phyloP scores from a whole-genome alignment of 2,797 vertebrate species.

The Syndactyla subalaris region DNA sequence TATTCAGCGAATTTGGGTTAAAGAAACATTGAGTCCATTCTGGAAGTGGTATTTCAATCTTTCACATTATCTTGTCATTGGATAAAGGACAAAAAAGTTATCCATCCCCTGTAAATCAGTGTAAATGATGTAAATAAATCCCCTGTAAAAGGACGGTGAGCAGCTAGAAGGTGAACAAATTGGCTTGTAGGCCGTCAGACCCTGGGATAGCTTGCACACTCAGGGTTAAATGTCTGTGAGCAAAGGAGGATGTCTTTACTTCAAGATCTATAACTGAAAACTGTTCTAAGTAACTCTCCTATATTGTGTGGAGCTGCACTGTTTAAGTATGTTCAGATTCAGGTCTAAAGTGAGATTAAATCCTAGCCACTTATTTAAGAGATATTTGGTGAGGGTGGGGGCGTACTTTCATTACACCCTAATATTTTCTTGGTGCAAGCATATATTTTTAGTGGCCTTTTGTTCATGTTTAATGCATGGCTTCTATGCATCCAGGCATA shows the following conservation, averaged over 20 bases:
- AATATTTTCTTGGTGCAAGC: not conserved
- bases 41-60: not conserved
- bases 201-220: not conserved
- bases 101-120: not conserved
- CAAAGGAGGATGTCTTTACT: not conserved
- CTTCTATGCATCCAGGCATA: not conserved
- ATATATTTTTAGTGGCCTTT: not conserved
- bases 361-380: not conserved
- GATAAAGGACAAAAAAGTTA: not conserved
- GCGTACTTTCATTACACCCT: not conserved
- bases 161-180: not conserved
- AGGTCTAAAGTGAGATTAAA: not conserved
- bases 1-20: not conserved
- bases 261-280: not conserved
- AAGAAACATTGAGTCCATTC: not conserved
- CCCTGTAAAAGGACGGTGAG: not conserved
- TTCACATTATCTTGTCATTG: not conserved
- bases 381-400: not conserved
- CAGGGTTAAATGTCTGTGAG: not conserved
- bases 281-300: not conserved
- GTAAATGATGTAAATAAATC: not conserved
- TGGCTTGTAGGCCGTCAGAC: not conserved
- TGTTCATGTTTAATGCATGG: not conserved
- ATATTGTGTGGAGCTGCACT: not conserved
- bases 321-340: not conserved